Percentiles rank a stretch among this genome's conserved stretches.
phyloP scores from a whole-genome alignment of 2,113 vertebrate genomes.

The Halichoeres trimaculatus region DNA sequence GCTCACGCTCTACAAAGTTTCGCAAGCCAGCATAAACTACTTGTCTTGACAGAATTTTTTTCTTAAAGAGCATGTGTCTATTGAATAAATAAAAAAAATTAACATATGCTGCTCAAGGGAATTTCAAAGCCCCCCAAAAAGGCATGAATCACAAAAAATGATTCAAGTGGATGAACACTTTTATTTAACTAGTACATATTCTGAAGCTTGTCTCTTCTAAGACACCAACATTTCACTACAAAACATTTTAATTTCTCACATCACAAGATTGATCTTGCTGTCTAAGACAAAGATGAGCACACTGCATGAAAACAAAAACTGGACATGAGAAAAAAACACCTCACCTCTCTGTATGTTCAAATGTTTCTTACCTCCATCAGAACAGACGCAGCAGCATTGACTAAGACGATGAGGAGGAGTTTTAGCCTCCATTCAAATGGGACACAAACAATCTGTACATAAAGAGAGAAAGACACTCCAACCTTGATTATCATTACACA shows the following conservation, averaged over 20 bases:
- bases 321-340: slow-evolving; percentile 44
- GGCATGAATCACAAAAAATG: background rate
- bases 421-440: slow-evolving; percentile 89
- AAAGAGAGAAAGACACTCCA: slow-evolving; percentile 22
- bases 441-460: slow-evolving; percentile 90
- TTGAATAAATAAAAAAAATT: slow-evolving; percentile 5
- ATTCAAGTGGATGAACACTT: background rate
- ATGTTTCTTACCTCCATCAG: slow-evolving; percentile 90
- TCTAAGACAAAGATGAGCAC: slow-evolving; percentile 71
- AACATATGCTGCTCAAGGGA: background rate
- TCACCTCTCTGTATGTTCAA: background rate
- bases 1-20: slow-evolving; percentile 27
- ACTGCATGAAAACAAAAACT: slow-evolving; percentile 70
- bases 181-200: background rate
- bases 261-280: slow-evolving; percentile 33
- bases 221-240: background rate
- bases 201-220: background rate
- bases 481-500: background rate
- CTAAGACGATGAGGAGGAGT: slow-evolving; percentile 86
- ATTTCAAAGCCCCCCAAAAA: slow-evolving; percentile 19
- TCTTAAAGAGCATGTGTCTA: background rate
- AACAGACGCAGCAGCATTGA: slow-evolving; percentile 87
- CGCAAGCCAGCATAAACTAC: slow-evolving; percentile 5
- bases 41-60: background rate
- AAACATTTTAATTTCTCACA: slow-evolving; percentile 20